Base-by-base conservation (phyloP, 2,113 vertebrate species). In the Tachysurus vachellii region DNA sequence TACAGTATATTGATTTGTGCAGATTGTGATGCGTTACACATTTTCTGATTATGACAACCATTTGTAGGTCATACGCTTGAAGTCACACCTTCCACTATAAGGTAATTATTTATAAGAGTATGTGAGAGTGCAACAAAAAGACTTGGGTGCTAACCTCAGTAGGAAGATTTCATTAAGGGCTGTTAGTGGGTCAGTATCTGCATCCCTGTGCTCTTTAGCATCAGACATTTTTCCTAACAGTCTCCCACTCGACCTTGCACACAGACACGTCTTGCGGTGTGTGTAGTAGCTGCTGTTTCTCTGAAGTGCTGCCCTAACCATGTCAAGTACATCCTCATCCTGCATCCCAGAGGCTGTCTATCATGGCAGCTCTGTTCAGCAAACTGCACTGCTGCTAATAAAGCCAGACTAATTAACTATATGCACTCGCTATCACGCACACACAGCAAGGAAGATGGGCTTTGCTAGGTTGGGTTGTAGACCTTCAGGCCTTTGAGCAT, bases 241-340 rank as follows among this genome's bases (percentile, higher is more conserved):
- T 53, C 47, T 8, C n/a, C 64, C 28, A 68, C 62, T 31, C n/a
- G 28, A 28, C 23, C 23, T 19, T 50, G 10, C 54, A 44, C 70
- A 85, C 31, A 21, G 68, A 85, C 83, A 76, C 36, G 9, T 59
- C 53, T 61, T 47, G 36, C 57, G 4, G 19, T 17, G 50, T 75
- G 81, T 4, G 17, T n/a, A 9, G 19, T 57, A 47, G 36, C 61
- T 82, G 61, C 81, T 82, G 61, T 57, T 84, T 85, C 44, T 68
- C 47, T 80, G 17, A 85, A 85, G 84, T 31, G 57, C 75, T 86
- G 75, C 61, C 85, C 61, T 85, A 59, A 26, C 19, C 36, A 62
- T 86, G 85, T 86, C 85, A 86, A 86, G 76, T 81, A 12, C 76
- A 81, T 86, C 85, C 57, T 86, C 85, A 68, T 86, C 47, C 21